Conservation (phyloP, 1,140 invertebrate genomes). For the Sitobion miscanthi region DNA sequence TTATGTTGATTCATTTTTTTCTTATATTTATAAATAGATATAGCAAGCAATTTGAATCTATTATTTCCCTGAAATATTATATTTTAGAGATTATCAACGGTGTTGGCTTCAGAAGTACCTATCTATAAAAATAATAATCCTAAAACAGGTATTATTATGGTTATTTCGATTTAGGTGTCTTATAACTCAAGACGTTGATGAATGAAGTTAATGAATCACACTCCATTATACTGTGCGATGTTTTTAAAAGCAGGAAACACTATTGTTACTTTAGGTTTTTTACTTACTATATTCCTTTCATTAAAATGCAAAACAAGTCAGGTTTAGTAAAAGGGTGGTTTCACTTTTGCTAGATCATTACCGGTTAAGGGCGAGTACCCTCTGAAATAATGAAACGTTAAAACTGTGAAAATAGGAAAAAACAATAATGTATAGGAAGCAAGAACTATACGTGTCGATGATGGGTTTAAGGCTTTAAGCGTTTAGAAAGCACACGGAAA, state of each 20-base stretch:
- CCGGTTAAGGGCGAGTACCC: constrained; percentile 43
- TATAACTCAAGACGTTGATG: constrained; percentile 45
- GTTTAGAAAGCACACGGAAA: constrained; percentile 33
- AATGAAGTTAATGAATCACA: constrained; percentile 55
- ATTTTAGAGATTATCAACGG: background rate
- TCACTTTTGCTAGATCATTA: constrained; percentile 51
- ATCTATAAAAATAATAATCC: background rate
- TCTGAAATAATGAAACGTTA: constrained; percentile 45
- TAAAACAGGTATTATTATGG: background rate
- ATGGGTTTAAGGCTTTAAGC: background rate
- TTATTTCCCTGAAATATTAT: background rate
- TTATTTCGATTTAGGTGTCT: constrained; percentile 9
- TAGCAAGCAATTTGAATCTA: background rate
- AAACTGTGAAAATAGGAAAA: constrained; percentile 43
- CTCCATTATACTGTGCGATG: constrained; percentile 36
- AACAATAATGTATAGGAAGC: background rate
- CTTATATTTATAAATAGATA: background rate
- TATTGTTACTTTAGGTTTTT: constrained; percentile 46
- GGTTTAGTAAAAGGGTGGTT: constrained; percentile 44
- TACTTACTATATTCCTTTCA: constrained; percentile 40
- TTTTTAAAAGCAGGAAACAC: constrained; percentile 56
- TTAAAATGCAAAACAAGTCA: constrained; percentile 28
- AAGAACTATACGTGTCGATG: background rate
- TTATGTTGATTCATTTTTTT: background rate
- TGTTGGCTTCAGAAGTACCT: background rate